Conservation (phyloP, 1,140 invertebrate genomes). For the Cataglyphis hispanica region DNA sequence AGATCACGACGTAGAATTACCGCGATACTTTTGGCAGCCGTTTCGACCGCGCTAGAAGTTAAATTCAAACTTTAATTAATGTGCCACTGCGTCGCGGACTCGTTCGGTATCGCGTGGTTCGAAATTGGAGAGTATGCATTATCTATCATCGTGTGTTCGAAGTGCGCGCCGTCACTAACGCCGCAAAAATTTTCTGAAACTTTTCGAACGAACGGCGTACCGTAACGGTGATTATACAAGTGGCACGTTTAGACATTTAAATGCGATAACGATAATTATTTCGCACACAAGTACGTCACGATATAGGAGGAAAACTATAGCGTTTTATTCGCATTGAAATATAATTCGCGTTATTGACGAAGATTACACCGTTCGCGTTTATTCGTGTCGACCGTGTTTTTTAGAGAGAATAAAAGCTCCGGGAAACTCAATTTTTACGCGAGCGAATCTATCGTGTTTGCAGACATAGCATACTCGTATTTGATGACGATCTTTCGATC, state of each 20-base stretch:
- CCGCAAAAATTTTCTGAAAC: conserved; percentile 43
- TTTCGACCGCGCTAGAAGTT: conserved; percentile 60
- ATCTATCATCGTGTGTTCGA: conserved; percentile 26
- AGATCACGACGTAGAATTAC: conserved; percentile 62
- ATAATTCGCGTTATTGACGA: not conserved
- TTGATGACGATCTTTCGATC: conserved; percentile 24
- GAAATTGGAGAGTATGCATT: conserved; percentile 64
- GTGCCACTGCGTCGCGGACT: conserved; percentile 79
- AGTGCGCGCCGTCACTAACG: conserved; percentile 12
- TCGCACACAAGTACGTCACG: not conserved
- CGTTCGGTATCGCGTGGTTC: conserved; percentile 68
- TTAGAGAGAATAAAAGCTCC: conserved; percentile 17
- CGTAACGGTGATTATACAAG: not conserved
- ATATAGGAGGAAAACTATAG: not conserved
- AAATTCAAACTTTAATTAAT: conserved; percentile 85
- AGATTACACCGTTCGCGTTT: conserved; percentile 15
- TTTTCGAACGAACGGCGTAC: not conserved
- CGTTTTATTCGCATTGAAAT: conserved; percentile 22
- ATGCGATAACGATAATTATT: conserved; percentile 36
- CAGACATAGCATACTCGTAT: conserved; percentile 9
- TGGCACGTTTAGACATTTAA: not conserved
- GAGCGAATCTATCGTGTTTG: conserved; percentile 15
- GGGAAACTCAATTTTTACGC: conserved; percentile 24
- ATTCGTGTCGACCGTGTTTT: not conserved
- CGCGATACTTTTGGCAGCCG: conserved; percentile 82